A percentile compares a stretch with the other conserved stretches of the same genome.
Conservation (phyloP, 2,888 invertebrate genomes). For the Alcis repandata region DNA sequence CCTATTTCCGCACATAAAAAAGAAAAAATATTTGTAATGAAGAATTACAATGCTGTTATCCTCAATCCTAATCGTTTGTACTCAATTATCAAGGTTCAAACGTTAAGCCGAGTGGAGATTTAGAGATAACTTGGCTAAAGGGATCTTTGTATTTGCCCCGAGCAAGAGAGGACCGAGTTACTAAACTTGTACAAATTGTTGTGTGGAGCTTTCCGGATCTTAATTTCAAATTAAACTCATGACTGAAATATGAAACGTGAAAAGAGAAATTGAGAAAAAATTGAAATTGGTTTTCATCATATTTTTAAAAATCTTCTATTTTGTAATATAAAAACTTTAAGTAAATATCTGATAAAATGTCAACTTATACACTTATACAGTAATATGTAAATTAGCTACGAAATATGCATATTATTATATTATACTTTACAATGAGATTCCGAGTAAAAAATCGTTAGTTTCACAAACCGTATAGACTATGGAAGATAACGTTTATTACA, state of each 20-base stretch:
- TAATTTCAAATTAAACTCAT: background rate
- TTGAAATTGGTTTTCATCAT: background rate
- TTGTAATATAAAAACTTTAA: no score
- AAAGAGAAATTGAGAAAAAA: background rate
- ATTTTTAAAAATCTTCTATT: no score
- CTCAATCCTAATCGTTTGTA: slow-evolving; percentile 14
- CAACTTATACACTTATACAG: no score
- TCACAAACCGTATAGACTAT: no score
- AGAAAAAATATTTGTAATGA: background rate
- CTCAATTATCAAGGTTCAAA: slow-evolving; percentile 23
- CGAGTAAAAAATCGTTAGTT: no score
- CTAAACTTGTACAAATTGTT: slow-evolving; percentile 6
- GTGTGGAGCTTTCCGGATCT: background rate
- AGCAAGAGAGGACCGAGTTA: background rate
- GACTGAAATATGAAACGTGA: background rate
- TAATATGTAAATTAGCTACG: no score
- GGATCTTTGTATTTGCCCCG: slow-evolving; percentile 15
- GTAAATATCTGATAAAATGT: no score
- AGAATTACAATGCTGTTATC: background rate
- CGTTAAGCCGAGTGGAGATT: slow-evolving; percentile 10
- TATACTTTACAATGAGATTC: no score
- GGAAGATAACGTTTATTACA: no score
- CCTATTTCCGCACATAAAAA: no score
- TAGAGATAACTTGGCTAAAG: slow-evolving; percentile 17
- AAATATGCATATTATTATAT: no score